Percentiles rank a stretch among this genome's conserved stretches.
These are phyloP conservation scores for Diaphora mendica DNA, from an alignment of 2,888 invertebrate genomes.

Conservation along the genomic window DNA sequence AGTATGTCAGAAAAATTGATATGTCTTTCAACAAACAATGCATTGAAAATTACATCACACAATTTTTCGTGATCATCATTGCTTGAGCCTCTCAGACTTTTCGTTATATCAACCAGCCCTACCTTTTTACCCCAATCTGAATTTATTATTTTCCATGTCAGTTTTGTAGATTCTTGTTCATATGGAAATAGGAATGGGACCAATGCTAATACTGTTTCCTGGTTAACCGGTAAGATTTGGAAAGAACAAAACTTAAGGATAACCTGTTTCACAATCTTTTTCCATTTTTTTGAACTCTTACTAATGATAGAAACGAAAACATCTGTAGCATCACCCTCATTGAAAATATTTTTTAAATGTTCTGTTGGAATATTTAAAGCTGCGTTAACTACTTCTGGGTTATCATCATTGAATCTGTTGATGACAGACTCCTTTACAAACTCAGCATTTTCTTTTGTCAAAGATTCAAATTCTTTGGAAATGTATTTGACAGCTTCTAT, in stretches of 20 bases:
- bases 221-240: slow-evolving; percentile 79
- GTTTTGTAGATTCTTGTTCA: slow-evolving; percentile 63
- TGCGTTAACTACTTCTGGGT: slow-evolving; percentile 86
- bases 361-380: slow-evolving; percentile 79
- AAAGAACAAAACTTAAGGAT: slow-evolving; percentile 81
- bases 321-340: slow-evolving; percentile 75
- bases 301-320: slow-evolving; percentile 83
- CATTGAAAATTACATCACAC: slow-evolving; percentile 67
- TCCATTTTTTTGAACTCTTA: slow-evolving; percentile 75
- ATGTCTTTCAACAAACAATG: slow-evolving; percentile 64
- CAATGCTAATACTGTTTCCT: slow-evolving; percentile 86
- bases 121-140: slow-evolving; percentile 75
- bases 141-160: slow-evolving; percentile 69
- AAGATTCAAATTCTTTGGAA: slow-evolving; percentile 79
- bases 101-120: slow-evolving; percentile 56
- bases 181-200: slow-evolving; percentile 88
- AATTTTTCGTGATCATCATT: slow-evolving; percentile 62
- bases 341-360: slow-evolving; percentile 74
- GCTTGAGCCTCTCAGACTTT: slow-evolving; percentile 51
- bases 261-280: slow-evolving; percentile 70
- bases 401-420: slow-evolving; percentile 90
- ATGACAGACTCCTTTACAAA: slow-evolving; percentile 88
- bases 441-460: slow-evolving; percentile 84
- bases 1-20: slow-evolving; percentile 65
- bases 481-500: slow-evolving; percentile 89